Percentiles rank a stretch among this genome's conserved stretches.
phyloP scores from a whole-genome alignment of 2,888 invertebrate species.

The Ennomos erosarius region DNA sequence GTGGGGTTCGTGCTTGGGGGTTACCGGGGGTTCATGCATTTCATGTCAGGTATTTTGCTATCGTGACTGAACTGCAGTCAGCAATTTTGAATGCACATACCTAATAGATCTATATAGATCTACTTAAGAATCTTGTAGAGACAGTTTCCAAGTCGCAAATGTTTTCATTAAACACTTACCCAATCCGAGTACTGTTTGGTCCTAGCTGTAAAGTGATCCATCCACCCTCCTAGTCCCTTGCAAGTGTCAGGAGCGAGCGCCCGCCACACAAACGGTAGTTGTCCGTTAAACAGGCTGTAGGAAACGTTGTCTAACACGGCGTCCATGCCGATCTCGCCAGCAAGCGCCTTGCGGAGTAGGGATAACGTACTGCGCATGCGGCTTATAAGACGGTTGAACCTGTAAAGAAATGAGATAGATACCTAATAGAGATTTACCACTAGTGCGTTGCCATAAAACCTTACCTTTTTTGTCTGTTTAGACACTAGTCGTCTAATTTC shows the following conservation, averaged over 20 bases:
- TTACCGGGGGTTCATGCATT: too few relatives aligned
- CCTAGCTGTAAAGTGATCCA: slow-evolving; percentile 92
- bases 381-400: slow-evolving; percentile 91
- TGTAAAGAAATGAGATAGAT: slow-evolving; percentile 37
- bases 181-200: slow-evolving; percentile 90
- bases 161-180: slow-evolving; percentile 74
- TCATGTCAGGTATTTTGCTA: too few relatives aligned
- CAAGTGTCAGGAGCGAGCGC: slow-evolving; percentile 93
- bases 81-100: too few relatives aligned
- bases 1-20: too few relatives aligned
- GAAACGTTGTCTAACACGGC: slow-evolving; percentile 92
- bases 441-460: too few relatives aligned
- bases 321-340: slow-evolving; percentile 97
- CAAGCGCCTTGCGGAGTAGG: slow-evolving; percentile 92
- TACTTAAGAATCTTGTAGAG: too few relatives aligned
- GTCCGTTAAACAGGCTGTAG: slow-evolving; percentile 93
- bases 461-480: too few relatives aligned
- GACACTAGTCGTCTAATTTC: neutral
- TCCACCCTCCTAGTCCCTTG: slow-evolving; percentile 95
- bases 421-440: too few relatives aligned
- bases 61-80: too few relatives aligned
- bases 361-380: slow-evolving; percentile 89
- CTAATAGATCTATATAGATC: too few relatives aligned
- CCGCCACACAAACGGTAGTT: slow-evolving; percentile 92
- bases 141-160: too few relatives aligned